Percentiles rank a stretch among this genome's conserved stretches.
Conservation (phyloP, 1,140 invertebrate genomes). For the Solenopsis fugax region DNA sequence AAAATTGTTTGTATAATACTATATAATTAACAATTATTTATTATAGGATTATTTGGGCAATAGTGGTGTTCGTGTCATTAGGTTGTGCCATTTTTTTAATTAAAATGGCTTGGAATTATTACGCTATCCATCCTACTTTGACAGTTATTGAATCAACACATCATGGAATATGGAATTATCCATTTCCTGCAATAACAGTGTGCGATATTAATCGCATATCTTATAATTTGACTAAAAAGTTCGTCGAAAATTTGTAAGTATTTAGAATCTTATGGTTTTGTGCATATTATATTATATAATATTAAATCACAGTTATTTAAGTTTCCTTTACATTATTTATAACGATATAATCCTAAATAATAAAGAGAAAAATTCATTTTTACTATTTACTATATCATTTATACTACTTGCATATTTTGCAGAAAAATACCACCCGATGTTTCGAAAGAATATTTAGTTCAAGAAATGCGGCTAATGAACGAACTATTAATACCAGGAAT, state of each 20-base stretch:
- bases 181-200: conserved; percentile 90
- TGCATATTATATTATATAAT: not conserved
- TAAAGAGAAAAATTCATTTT: not conserved
- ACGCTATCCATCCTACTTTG: conserved; percentile 84
- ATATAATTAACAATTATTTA: not conserved
- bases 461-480: conserved; percentile 74
- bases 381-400: too few relatives aligned
- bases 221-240: conserved; percentile 80
- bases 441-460: conserved; percentile 70
- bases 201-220: conserved; percentile 90
- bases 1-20: not conserved
- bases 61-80: conserved; percentile 83
- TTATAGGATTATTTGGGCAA: conserved; percentile 85
- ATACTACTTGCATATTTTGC: conserved; percentile 32
- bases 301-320: not conserved
- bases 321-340: not conserved
- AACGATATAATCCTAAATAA: not conserved
- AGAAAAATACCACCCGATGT: conserved; percentile 63
- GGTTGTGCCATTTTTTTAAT: conserved; percentile 84
- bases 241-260: conserved; percentile 86
- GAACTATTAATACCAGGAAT: conserved; percentile 76
- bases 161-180: conserved; percentile 90
- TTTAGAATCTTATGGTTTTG: not conserved
- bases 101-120: conserved; percentile 85
- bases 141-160: conserved; percentile 90